Evolutionary conservation across 1,140 invertebrate genomes (phyloP).

Genomic region (Gryllus bimaculatus): DNA sequence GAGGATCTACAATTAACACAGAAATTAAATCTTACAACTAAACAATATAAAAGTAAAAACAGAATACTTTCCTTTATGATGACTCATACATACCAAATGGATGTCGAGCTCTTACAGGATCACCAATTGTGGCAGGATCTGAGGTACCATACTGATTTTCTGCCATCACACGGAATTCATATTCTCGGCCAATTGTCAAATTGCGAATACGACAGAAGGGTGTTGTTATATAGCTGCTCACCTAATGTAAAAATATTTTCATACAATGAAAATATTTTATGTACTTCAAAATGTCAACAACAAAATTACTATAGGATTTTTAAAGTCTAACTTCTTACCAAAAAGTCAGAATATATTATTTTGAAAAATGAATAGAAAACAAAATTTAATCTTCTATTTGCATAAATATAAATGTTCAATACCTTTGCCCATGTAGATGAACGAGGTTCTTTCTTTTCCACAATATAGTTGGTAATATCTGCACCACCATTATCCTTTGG

Average conservation of each 20-base stretch:
- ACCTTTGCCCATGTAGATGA: slow-evolving; percentile 77
- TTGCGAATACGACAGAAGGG: slow-evolving; percentile 84
- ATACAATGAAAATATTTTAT: neutral
- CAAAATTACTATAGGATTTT: neutral
- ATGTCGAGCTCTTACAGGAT: slow-evolving; percentile 88
- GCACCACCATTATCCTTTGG: slow-evolving; percentile 93
- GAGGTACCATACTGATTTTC: slow-evolving; percentile 95
- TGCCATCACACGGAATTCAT: slow-evolving; percentile 96
- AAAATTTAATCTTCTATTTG: neutral
- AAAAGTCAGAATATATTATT: neutral
- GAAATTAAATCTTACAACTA: neutral
- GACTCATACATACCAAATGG: slow-evolving; percentile 61
- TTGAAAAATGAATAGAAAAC: neutral
- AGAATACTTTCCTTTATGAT: slow-evolving; percentile 21
- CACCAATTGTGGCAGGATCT: slow-evolving; percentile 77
- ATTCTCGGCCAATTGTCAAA: slow-evolving; percentile 78
- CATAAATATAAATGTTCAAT: neutral
- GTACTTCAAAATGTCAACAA: neutral
- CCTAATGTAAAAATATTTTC: slow-evolving; percentile 31
- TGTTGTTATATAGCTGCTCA: slow-evolving; percentile 84
- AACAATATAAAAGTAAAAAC: slow-evolving; percentile 25
- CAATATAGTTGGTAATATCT: slow-evolving; percentile 90
- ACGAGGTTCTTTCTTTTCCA: slow-evolving; percentile 84
- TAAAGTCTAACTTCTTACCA: neutral
- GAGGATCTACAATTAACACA: slow-evolving; percentile 50